A percentile compares a stretch with the other conserved stretches of the same genome.
phyloP scores from a whole-genome alignment of 2,888 invertebrate genomes.

The Rhagonycha lutea region DNA sequence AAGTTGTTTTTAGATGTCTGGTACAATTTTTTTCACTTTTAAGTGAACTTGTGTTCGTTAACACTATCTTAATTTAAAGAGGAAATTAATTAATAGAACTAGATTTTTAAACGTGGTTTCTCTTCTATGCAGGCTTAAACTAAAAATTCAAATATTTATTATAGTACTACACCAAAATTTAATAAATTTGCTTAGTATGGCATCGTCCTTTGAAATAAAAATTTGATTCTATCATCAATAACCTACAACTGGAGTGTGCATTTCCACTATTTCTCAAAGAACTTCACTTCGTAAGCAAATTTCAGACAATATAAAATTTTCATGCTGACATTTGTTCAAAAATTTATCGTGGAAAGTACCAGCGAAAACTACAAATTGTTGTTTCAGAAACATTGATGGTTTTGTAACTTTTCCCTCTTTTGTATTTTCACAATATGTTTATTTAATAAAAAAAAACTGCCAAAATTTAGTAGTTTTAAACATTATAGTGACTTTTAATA shows the following conservation, averaged over 20 bases:
- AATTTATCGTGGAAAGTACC: not conserved
- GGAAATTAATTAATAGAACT: not conserved
- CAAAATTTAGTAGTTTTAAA: not conserved
- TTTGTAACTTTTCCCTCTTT: not conserved
- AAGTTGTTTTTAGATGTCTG: not conserved
- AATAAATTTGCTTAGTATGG: not conserved
- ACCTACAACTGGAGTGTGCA: not conserved
- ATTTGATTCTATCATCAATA: not conserved
- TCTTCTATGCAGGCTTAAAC: not conserved
- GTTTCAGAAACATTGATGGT: not conserved
- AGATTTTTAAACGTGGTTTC: not conserved
- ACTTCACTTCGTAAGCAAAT: not conserved
- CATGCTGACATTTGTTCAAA: not conserved
- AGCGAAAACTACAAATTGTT: not conserved
- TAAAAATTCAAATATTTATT: not conserved
- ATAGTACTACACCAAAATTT: not conserved
- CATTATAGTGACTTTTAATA: no score
- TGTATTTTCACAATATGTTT: not conserved
- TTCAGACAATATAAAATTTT: not conserved
- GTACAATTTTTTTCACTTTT: not conserved
- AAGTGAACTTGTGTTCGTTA: not conserved
- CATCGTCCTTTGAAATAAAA: not conserved
- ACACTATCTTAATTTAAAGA: not conserved
- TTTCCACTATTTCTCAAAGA: not conserved
- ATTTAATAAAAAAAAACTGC: not conserved